Evolutionary conservation across 2,797 vertebrate genomes (phyloP), one percentile per base, ranked within the genome.

Genomic region (Chloroceryle inda): DNA sequence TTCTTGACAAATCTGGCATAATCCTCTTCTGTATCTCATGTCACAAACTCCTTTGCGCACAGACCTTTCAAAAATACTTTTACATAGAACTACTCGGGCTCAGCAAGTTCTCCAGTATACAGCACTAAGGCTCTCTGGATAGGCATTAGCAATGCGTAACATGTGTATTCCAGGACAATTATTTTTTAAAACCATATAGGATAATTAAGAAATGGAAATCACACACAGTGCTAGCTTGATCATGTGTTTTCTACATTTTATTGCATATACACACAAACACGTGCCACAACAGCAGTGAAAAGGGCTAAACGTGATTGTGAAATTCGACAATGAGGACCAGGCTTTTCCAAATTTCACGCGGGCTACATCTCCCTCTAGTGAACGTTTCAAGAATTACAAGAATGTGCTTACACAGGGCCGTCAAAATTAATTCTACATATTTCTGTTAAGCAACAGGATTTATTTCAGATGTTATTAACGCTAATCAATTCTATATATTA

Each of bases 1-100:
- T 91, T 96, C 92, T 96, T 94, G 75, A 89, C 83, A 95, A 96
- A 95, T 85, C 77, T 75, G 82, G 56, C 75, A 90, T 66, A 89
- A 85, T 73, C 89, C 87, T 93, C 92, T 92, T 89, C 83, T 59
- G 0, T 55, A 82, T 85, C 87, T 87, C 55, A 75, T 49, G 76
- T 85, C 52, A 91, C 68, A 94, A 94, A 92, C 85, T 75, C 77
- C 50, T 85, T 59, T 68, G 62, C 17, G 1, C 75, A 91, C 44
- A 94, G 49, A 72, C 67, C 87, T 95, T 96, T 76, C 85, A 94
- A 69, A 94, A 61, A 53, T 42, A 40, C 73, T 91, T 96, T 89
- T 84, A 75, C 82, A 76, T 29, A 59, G n/a, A 67, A 50, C 79
- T 59, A 95, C 44, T 94, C 96, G 92, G 84, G 73, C 71, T 91